Base-by-base conservation (phyloP, 2,888 invertebrate genomes). In the Sarcophaga variegata region DNA sequence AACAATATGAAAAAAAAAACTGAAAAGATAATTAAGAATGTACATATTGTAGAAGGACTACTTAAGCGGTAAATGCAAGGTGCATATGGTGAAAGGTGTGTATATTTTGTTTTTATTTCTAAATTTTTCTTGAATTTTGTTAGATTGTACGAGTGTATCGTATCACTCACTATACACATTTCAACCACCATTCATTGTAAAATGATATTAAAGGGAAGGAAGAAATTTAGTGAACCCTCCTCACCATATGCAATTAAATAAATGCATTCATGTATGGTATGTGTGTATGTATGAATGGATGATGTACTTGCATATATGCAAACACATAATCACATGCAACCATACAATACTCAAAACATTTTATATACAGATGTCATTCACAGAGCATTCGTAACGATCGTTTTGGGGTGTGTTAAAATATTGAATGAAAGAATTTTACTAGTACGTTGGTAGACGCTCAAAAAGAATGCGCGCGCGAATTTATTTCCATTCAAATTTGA, bases 181-280 rank as follows among this genome's bases (percentile, higher is more conserved):
- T 75, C 70, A 75, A 75, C 86, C 86, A 87, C 86, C 86, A 14
- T 17, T 54, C 12, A 17, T 81, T 83, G 80, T 81, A 83, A 86
- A 86, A 80, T 72, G 62, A 80, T 74, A 74, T 78, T 59, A 22
- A 69, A 67, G 77, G 79, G 66, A 83, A 86, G 76, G n/a, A 75
- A 86, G 75, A 64, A 77, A 83, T 83, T 77, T 64, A 64, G 59
- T 37, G 74, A 77, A 86, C 80, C 76, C 76, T 75, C 64, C 64
- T 66, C 72, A 81, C 66, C 76, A 86, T 75, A 82, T 80, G 82
- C 25, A 75, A 79, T 70, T 70, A 54, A 14, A 54, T 54, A 54
- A 14, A 54, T 54, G 17, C 54, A 54, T 54, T 14, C 14, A 4
- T 54, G 17, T 54, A 54, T 54, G 49, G 11, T 49, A 17, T 17